Evolutionary conservation across 2,113 vertebrate genomes (phyloP), one percentile per base, ranked within the genome.

Genomic region (Donacobius atricapilla): DNA sequence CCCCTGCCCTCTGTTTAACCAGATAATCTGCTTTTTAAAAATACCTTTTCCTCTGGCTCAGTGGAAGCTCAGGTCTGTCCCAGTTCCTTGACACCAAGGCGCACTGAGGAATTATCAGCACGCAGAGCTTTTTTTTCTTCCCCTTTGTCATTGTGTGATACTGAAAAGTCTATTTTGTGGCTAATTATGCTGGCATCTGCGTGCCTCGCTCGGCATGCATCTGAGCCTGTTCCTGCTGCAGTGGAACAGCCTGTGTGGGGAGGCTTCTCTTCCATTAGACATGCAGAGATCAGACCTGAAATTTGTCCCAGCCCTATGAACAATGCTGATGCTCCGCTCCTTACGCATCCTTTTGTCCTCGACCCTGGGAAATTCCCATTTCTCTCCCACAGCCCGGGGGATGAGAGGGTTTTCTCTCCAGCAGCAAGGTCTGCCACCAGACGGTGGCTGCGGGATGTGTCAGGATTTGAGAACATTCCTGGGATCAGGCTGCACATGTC

Each of bases 1-100:
- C 94, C 92, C 95, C 90, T 97, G 96, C 96, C 97, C 97, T 97
- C 93, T 91, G 97, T 95, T 97, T 97, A 97, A 97, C 97, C 97
- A 96, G 95, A 97, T 97, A 97, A 97, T 97, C 97, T 96, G 87
- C 96, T 96, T 97, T 95, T 97, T 87, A 92, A 92, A 96, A 93
- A 95, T 48, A 87, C 94, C 82, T 97, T 97, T 97, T 96, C 96
- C 91, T 93, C 89, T 71, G 70, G 93, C 94, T 93, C 92, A 77
- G 75, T 90, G 90, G 90, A 92, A 93, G 86, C 89, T 96, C 93
- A 68, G 93, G 69, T 83, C 96, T 93, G 82, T 96, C 95, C 95
- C 90, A 93, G 96, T 90, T 92, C 88, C 96, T 93, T 81, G 87
- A 90, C 92, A 65, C 50, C 0, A 4, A 75, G 65, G 85, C 50